Percentiles rank a stretch among this genome's conserved stretches.
Evolutionary conservation across 2,113 vertebrate species (phyloP).

Genomic region (Chlamydotis undulata): DNA sequence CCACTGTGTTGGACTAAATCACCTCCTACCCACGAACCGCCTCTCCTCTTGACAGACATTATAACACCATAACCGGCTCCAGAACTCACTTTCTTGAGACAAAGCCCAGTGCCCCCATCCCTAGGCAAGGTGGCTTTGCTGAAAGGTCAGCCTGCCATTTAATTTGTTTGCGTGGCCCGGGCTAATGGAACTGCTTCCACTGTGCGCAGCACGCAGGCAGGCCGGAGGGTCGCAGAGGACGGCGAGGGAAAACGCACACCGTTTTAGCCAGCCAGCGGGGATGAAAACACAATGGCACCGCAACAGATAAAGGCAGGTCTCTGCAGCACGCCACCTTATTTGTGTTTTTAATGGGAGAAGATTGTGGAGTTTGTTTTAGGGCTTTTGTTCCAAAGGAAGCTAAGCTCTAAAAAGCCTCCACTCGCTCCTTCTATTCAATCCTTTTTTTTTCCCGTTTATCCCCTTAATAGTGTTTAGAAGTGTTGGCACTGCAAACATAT

Average conservation of each 20-base stretch:
- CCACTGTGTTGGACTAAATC: neutral
- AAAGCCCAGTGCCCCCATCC: neutral
- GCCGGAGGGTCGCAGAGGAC: neutral
- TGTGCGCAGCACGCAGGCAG: neutral
- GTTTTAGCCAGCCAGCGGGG: neutral
- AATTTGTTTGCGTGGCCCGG: neutral
- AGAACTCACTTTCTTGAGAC: neutral
- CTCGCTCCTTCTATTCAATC: neutral
- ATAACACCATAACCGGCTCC: neutral
- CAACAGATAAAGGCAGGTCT: neutral
- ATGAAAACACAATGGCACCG: neutral
- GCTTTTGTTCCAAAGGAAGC: constrained; percentile 26
- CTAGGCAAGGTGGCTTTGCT: neutral
- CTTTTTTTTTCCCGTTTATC: neutral
- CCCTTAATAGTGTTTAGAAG: neutral
- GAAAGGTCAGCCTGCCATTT: constrained; percentile 40
- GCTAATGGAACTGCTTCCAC: neutral
- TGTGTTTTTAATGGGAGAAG: neutral
- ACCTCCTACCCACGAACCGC: neutral
- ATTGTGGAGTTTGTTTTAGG: constrained; percentile 11
- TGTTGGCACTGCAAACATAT: neutral
- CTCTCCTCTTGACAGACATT: neutral
- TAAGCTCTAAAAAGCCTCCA: neutral
- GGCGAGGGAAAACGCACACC: neutral
- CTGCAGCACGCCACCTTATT: neutral